Evolutionary conservation across 1,140 invertebrate genomes (phyloP).

Genomic region (Calosoma granatense): DNA sequence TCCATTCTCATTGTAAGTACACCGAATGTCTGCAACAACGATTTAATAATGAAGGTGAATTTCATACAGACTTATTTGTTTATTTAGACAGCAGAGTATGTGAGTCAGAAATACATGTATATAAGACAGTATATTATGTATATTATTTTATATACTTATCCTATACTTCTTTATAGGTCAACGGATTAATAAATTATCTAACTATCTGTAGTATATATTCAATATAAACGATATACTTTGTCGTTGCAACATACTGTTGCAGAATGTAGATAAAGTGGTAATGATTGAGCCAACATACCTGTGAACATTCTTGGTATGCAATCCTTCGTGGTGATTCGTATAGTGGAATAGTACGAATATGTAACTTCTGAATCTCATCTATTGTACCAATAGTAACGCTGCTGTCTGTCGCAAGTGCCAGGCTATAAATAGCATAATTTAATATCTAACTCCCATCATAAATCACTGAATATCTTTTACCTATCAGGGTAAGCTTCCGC

Average conservation of each 20-base stretch:
- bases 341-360: slow-evolving; percentile 89
- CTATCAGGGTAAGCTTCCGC: slow-evolving; percentile 89
- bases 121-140: too few species aligned
- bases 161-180: too few species aligned
- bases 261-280: too few species aligned
- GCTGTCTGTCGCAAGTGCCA: slow-evolving; percentile 88
- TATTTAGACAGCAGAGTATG: too few species aligned
- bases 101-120: too few species aligned
- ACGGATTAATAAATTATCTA: too few species aligned
- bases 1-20: slow-evolving; percentile 86
- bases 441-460: not conserved
- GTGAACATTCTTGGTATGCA: slow-evolving; percentile 88
- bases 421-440: slow-evolving; percentile 41
- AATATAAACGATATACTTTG: too few species aligned
- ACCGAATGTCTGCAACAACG: slow-evolving; percentile 69
- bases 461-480: slow-evolving; percentile 29
- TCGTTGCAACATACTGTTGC: too few species aligned
- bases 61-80: too few species aligned
- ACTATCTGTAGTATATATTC: too few species aligned
- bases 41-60: slow-evolving; percentile 9
- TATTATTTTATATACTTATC: too few species aligned
- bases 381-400: slow-evolving; percentile 96
- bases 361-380: slow-evolving; percentile 97
- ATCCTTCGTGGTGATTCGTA: slow-evolving; percentile 90
- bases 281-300: too few species aligned